Conservation (phyloP, 1,140 invertebrate genomes). For the Paralvinella palmiformis region DNA sequence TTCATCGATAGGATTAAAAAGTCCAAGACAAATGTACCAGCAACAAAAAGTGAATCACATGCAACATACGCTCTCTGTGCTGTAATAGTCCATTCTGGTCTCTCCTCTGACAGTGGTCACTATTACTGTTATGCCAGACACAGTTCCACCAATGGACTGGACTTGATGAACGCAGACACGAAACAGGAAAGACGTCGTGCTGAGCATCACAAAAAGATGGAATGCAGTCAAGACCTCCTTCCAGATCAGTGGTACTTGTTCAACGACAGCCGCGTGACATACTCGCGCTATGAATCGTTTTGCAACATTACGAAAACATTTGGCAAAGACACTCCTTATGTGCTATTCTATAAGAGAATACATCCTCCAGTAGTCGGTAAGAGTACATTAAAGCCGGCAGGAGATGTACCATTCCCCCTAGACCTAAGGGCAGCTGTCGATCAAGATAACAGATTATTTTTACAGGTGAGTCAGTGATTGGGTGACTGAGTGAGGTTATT, state of each 20-base stretch:
- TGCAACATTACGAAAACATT: conserved; percentile 52
- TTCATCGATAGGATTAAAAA: too few relatives aligned
- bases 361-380: not conserved
- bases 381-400: not conserved
- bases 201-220: not conserved
- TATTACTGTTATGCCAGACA: conserved; percentile 75
- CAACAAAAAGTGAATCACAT: conserved; percentile 16
- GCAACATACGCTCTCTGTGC: conserved; percentile 66
- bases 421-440: not conserved
- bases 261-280: conserved; percentile 68
- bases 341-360: conserved; percentile 65
- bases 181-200: not conserved
- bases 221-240: conserved; percentile 32
- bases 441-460: not conserved
- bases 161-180: not conserved
- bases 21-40: not conserved
- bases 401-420: not conserved
- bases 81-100: conserved; percentile 75
- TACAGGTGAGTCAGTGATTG: conserved; percentile 1
- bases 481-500: too few relatives aligned
- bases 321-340: conserved; percentile 70
- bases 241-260: conserved; percentile 69
- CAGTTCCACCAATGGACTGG: conserved; percentile 16
- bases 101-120: conserved; percentile 75
- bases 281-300: conserved; percentile 59